These are phyloP conservation scores for Neofelis nebulosa DNA, from an alignment of 2,113 vertebrate genomes.

Conservation along the genomic window DNA sequence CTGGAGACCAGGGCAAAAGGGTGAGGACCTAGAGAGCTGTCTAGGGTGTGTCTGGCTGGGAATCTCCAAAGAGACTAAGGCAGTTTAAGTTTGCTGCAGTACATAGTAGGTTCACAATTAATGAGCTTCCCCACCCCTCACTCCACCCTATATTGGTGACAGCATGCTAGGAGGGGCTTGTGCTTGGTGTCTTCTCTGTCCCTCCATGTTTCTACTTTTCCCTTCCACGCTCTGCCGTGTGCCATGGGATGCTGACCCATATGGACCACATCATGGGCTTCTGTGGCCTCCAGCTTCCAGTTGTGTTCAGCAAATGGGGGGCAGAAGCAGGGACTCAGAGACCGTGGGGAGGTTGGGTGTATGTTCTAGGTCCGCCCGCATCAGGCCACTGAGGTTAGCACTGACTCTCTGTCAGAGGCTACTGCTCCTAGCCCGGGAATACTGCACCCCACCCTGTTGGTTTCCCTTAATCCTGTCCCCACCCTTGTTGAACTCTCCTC, in stretches of 20 bases:
- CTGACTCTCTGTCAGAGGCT: background rate
- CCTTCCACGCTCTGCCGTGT: background rate
- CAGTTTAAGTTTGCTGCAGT: background rate
- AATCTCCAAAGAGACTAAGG: background rate
- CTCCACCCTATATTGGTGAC: fast-evolving
- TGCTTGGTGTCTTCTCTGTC: background rate
- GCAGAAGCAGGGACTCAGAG: background rate
- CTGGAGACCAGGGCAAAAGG: background rate
- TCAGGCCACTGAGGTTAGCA: background rate
- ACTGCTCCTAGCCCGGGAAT: no score
- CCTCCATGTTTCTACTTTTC: background rate
- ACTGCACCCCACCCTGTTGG: background rate
- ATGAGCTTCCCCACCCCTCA: background rate
- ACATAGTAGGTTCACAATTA: background rate
- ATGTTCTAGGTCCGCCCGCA: background rate
- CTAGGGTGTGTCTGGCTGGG: background rate
- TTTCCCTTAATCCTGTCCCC: background rate
- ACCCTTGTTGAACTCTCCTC: background rate
- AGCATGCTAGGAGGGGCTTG: background rate
- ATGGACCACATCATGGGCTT: background rate
- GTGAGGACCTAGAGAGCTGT: background rate
- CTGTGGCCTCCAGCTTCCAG: background rate
- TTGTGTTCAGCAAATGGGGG: background rate
- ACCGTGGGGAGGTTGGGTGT: background rate
- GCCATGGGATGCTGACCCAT: background rate